These are phyloP conservation scores for Stylophora pistillata DNA, from an alignment of 64 coral and sea anemone genomes.

Conservation along the genomic window DNA sequence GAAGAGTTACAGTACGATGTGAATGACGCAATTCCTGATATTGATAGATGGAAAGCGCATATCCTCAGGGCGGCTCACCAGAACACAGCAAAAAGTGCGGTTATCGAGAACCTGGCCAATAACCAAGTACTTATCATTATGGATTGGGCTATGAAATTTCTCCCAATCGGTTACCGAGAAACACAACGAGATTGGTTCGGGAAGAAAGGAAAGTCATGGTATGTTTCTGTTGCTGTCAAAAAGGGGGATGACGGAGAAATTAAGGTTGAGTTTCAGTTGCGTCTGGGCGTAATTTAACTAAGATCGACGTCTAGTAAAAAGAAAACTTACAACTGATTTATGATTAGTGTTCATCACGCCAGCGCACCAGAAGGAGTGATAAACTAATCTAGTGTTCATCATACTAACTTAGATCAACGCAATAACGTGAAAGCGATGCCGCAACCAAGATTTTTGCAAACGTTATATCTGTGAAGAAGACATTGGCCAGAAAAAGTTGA, in stretches of 20 bases:
- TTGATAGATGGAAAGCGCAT: constrained; percentile 34
- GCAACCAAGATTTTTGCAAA: too few species aligned
- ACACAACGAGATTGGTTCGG: constrained; percentile 35
- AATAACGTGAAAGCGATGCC: too few species aligned
- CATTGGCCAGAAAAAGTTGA: too few species aligned
- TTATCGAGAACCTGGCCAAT: constrained; percentile 7
- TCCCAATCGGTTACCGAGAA: constrained; percentile 37
- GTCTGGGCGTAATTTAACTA: background rate
- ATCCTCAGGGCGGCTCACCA: constrained; percentile 18
- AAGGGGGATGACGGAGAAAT: constrained; percentile 34
- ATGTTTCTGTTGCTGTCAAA: constrained; percentile 22
- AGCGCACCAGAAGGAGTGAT: too few species aligned
- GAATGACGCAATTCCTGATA: background rate
- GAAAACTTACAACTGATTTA: background rate
- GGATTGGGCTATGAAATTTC: constrained; percentile 66
- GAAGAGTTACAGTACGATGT: constrained; percentile 41
- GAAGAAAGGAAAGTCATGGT: constrained; percentile 40
- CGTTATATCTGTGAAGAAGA: too few species aligned
- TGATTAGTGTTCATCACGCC: background rate
- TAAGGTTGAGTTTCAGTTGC: constrained; percentile 5
- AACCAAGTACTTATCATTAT: constrained; percentile 39
- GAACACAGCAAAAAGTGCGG: background rate
- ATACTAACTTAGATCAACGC: too few species aligned
- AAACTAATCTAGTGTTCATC: too few species aligned
- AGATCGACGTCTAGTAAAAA: background rate